Evolutionary conservation across 2,888 invertebrate species (phyloP), one percentile per base, ranked within the genome.

Genomic region (Syritta pipiens): DNA sequence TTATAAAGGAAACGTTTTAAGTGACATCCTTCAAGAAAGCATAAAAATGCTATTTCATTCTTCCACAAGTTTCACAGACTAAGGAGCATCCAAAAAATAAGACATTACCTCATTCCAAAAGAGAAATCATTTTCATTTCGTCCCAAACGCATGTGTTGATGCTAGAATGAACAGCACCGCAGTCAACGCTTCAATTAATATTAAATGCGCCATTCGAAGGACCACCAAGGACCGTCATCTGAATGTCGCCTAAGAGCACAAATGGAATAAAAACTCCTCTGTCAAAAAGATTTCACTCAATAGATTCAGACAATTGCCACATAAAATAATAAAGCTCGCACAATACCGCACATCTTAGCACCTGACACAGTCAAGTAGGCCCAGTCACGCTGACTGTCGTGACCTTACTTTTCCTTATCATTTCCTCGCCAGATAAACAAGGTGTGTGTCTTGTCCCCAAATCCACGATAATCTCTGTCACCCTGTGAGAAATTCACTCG

Each of bases 401-500:
- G 37, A 62, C 40, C 10, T 9, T 24, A 35, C 26, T 32, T 4
- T 32, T 14, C 6, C 26, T 37, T 10, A 9, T 14, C 35, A 35
- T 37, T 37, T 48, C 14, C 10, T 10, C n/a, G n/a, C 4, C 20
- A 55, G 35, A 37, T 48, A 57, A 67, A 48, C 7, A 55, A 57
- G 46, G 55, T 67, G 37, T 12, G 14, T 19, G 28, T 37, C 30
- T n/a, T n/a, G 10, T 30, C 20, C 20, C n/a, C 12, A 28, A 57
- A 57, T 22, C 57, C 46, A 30, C 55, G 28, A 10, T 37, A 67
- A 67, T 55, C 24, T 48, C 55, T 46, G n/a, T n/a, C n/a, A n/a
- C n/a, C n/a, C n/a, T 5, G 37, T 7, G 7, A 28, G 26, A 65
- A 17, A 65, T 53, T 44, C 42, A 17, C 32, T 65, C 44, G 44